Evolutionary conservation across 2,797 vertebrate species (phyloP), one percentile per base, ranked within the genome.

Genomic region (Notamacropus eugenii): DNA sequence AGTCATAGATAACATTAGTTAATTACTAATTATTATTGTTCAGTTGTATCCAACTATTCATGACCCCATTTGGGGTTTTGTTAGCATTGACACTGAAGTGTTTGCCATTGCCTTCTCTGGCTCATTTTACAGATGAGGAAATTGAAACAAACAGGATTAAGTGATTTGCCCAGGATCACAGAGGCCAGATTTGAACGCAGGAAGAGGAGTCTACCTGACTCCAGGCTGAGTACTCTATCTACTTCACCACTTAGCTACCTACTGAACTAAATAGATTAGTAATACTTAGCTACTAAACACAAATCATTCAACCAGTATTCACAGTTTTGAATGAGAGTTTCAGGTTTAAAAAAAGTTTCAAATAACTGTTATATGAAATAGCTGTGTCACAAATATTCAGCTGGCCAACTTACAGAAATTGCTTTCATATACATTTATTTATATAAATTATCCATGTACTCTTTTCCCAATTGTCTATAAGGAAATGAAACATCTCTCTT

Each of bases 401-500:
- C 14, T 94, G 54, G 8, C 34, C 12, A 90, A 12, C 27, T 54
- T 92, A 90, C 10, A 0, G 46, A 55, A 55, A 55, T 4, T 28
- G 0, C 24, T n/a, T 1, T 87, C 3, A 87, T 0, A 82, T 82
- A 82, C 16, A 46, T 82, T 46, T 46, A 82, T 10, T 82, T 82
- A 82, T 24, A 31, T 50, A 8, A 46, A 87, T 87, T 46, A 46
- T 46, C 46, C 8, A 46, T 87, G 22, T 4, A 27, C 40, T 87
- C 22, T 46, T n/a, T 67, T 93, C 58, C 74, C 54, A 90, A 52
- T 4, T 31, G 8, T 93, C 90, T 91, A 4, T 55, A 34, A 90
- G 92, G 74, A 52, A 50, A 10, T 12, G 3, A 58, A 93, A 90
- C 52, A 24, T 13, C 24, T 93, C 93, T 96, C 99, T 97, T 96